phyloP scores from a whole-genome alignment of 92 coral and sea anemone genomes.

The Heteractis magnifica region DNA sequence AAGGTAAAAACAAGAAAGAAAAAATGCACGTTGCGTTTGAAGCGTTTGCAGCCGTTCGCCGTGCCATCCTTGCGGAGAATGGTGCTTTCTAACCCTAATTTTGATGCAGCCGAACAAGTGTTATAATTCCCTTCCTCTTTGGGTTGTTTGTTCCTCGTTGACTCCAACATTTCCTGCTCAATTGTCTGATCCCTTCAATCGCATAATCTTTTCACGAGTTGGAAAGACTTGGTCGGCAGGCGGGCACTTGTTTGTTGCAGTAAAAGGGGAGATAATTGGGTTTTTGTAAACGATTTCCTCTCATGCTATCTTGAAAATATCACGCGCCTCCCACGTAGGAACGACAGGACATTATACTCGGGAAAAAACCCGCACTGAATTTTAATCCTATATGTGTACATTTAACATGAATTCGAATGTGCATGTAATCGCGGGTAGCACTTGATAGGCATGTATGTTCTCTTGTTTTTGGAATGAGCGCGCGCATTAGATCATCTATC shows the following conservation, averaged over 20 bases:
- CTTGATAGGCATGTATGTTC: neutral
- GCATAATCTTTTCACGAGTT: neutral
- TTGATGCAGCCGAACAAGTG: neutral
- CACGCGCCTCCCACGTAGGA: too few species aligned
- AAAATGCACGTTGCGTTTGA: neutral
- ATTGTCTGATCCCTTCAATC: neutral
- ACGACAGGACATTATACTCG: too few species aligned
- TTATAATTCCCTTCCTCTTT: constrained; percentile 5
- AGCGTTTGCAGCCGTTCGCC: neutral
- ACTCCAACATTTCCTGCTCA: constrained; percentile 3
- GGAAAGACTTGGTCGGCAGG: neutral
- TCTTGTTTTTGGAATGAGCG: neutral
- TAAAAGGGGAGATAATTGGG: neutral
- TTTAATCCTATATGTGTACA: too few species aligned
- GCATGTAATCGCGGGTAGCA: neutral
- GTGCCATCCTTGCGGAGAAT: neutral
- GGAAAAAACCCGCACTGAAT: too few species aligned
- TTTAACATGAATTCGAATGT: too few species aligned
- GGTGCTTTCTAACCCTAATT: neutral
- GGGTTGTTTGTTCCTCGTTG: constrained; percentile 2
- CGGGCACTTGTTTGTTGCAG: neutral
- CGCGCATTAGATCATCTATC: neutral
- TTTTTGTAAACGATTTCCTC: neutral
- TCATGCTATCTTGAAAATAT: too few species aligned
- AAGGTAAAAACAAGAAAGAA: neutral